These are phyloP conservation scores for Tinamus guttatus DNA, from an alignment of 2,113 vertebrate genomes.

Conservation along the genomic window DNA sequence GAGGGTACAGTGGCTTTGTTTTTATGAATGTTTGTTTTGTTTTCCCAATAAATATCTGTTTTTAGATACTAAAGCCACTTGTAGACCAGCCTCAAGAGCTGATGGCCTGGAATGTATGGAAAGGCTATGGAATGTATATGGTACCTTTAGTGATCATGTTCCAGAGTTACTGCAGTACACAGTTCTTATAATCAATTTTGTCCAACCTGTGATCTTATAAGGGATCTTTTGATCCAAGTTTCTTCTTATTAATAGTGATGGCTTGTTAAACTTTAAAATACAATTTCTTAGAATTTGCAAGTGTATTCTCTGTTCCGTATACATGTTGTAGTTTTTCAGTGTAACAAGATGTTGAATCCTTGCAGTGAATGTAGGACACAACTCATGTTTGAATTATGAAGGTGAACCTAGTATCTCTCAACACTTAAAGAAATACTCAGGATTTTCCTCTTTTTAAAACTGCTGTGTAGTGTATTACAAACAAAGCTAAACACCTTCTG, in stretches of 20 bases:
- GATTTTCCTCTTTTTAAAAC: not conserved
- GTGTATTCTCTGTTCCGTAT: not conserved
- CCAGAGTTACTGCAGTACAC: not conserved
- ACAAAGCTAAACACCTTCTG: not conserved
- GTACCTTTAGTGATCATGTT: not conserved
- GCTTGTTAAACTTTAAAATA: not conserved
- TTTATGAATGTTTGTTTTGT: not conserved
- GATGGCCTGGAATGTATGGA: not conserved
- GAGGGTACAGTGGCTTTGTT: not conserved
- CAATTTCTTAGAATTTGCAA: not conserved
- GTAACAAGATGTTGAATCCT: not conserved
- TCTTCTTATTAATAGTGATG: not conserved
- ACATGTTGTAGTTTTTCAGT: not conserved
- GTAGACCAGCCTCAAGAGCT: not conserved
- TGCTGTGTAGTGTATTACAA: not conserved
- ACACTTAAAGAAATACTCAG: not conserved
- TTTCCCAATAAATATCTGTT: not conserved
- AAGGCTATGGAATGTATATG: not conserved
- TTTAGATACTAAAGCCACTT: not conserved
- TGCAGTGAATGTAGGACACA: not conserved
- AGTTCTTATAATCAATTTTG: not conserved
- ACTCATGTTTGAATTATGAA: not conserved
- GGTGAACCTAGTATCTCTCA: not conserved
- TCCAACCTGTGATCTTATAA: not conserved
- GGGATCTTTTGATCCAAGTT: not conserved